Evolutionary conservation across 2,888 invertebrate genomes (phyloP).

Genomic region (Timema podura): DNA sequence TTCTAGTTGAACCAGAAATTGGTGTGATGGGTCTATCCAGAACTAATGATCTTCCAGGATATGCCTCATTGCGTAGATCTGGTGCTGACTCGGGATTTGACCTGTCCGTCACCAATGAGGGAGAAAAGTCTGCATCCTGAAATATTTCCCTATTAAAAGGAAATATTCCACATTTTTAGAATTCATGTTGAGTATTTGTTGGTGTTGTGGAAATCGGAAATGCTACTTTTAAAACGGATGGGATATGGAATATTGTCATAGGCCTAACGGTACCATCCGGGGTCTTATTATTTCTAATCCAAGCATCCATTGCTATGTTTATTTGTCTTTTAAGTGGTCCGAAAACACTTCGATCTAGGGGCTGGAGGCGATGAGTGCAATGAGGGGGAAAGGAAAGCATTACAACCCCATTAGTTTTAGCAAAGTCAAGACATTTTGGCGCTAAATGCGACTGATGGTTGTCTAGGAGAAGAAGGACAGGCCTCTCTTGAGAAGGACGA

Average conservation of each 20-base stretch:
- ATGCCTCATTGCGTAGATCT: neutral
- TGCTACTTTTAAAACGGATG: slow-evolving; percentile 6
- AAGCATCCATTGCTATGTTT: slow-evolving; percentile 12
- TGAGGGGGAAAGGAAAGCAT: slow-evolving; percentile 7
- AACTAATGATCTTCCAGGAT: neutral
- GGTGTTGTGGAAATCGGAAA: slow-evolving; percentile 3
- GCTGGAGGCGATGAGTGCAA: neutral
- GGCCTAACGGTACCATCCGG: neutral
- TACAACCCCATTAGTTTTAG: neutral
- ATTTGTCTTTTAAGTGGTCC: slow-evolving; percentile 5
- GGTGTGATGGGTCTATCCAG: no score
- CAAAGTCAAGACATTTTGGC: neutral
- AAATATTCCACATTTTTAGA: neutral
- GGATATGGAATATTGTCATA: slow-evolving; percentile 5
- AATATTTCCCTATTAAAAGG: neutral
- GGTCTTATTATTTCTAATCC: neutral
- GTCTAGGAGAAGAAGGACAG: slow-evolving; percentile 1
- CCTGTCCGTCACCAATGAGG: neutral
- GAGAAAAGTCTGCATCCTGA: neutral
- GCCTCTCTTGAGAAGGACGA: slow-evolving; percentile 1
- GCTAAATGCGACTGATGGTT: slow-evolving; percentile 4
- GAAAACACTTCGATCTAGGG: neutral
- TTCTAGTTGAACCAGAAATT: no score
- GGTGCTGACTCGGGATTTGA: neutral
- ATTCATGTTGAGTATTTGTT: slow-evolving; percentile 6